phyloP scores from a whole-genome alignment of 1,140 invertebrate genomes.

The Scaptodrosophila lebanonensis region DNA sequence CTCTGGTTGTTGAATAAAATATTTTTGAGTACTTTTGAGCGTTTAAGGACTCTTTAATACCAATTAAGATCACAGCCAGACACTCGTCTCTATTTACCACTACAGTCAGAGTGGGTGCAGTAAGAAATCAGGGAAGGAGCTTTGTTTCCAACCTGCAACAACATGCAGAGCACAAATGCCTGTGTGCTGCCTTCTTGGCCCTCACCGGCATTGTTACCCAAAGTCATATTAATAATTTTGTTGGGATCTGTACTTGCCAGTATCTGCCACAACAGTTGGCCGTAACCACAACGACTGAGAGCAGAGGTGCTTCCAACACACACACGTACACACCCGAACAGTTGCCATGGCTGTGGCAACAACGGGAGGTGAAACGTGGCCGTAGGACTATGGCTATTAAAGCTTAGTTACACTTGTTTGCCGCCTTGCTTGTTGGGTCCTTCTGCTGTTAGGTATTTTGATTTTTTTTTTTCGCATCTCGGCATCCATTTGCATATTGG shows the following conservation, averaged over 20 bases:
- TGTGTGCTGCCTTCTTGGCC: constrained; percentile 12
- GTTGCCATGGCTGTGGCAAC: constrained; percentile 2
- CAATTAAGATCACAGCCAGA: no score
- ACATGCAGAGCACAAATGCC: constrained; percentile 10
- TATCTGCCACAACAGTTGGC: not conserved
- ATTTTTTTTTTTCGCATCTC: constrained; percentile 11
- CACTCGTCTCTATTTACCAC: no score
- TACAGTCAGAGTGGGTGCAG: no score
- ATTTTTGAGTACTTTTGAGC: no score
- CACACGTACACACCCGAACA: constrained; percentile 19
- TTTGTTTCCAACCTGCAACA: no score
- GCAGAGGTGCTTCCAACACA: constrained; percentile 3
- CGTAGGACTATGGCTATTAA: constrained; percentile 36
- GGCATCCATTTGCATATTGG: constrained; percentile 56
- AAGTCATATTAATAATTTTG: constrained; percentile 75
- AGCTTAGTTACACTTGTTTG: constrained; percentile 32
- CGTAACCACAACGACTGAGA: constrained; percentile 31
- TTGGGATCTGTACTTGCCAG: constrained; percentile 50
- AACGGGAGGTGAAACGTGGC: no score
- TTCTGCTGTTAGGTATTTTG: no score
- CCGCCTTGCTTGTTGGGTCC: not conserved
- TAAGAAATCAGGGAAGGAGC: no score
- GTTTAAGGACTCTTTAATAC: no score
- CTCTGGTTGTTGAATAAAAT: no score
- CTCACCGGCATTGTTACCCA: constrained; percentile 34